Conservation (phyloP, 2,113 vertebrate genomes). For the Epinephelus cyanopodus region DNA sequence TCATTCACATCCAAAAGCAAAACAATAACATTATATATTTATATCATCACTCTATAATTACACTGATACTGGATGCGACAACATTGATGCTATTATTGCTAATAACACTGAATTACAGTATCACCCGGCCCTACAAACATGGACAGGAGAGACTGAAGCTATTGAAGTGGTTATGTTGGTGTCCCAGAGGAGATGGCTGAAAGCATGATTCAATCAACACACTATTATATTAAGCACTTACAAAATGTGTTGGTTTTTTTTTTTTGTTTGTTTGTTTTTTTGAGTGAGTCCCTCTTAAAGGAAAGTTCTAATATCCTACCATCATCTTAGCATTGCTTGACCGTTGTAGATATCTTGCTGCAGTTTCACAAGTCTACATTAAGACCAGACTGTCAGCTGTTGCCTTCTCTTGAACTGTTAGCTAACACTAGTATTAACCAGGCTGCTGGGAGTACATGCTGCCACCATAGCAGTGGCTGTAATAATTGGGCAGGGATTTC, state of each 20-base stretch:
- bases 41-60: not conserved
- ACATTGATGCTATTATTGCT: not conserved
- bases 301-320: not conserved
- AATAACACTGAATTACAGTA: not conserved
- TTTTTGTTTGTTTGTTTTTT: no score
- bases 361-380: constrained; percentile 23
- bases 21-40: not conserved
- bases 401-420: constrained; percentile 44
- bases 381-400: constrained; percentile 59
- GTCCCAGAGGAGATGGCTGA: not conserved
- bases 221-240: not conserved
- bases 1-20: no score
- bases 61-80: not conserved
- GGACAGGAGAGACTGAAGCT: not conserved
- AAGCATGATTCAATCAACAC: not conserved
- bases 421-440: constrained; percentile 65
- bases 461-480: constrained; percentile 58
- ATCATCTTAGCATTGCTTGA: constrained; percentile 8
- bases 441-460: constrained; percentile 70
- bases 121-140: not conserved
- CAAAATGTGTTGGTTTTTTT: not conserved
- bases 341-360: constrained; percentile 1
- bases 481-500: constrained; percentile 86
- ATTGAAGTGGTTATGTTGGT: not conserved
- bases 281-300: not conserved